phyloP scores from a whole-genome alignment of 2,113 vertebrate species.

The Copsychus sechellarum region DNA sequence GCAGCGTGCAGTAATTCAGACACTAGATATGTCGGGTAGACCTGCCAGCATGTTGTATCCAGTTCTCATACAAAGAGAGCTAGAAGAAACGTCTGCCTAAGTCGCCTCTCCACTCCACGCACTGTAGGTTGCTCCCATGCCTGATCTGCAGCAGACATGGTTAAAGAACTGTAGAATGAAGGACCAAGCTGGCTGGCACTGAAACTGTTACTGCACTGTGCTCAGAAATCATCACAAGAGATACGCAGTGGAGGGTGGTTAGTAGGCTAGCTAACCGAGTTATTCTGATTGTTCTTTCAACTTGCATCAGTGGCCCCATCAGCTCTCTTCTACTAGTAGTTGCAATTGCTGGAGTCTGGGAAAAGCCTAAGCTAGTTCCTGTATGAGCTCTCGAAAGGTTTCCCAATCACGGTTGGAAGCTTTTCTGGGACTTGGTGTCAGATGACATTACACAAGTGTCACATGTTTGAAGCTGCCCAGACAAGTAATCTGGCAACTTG shows the following conservation, averaged over 20 bases:
- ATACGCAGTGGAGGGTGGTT: accelerated
- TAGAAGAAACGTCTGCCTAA: background rate
- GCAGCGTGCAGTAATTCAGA: background rate
- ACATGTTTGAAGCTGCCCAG: constrained; percentile 30
- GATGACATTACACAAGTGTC: constrained; percentile 47
- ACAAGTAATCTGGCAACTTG: background rate
- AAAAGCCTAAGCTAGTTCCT: background rate
- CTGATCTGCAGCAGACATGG: accelerated
- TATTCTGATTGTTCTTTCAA: background rate
- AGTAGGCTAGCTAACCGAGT: background rate
- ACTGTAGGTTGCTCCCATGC: accelerated
- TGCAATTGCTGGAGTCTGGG: background rate
- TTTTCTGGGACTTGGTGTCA: constrained; percentile 56
- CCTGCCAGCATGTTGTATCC: background rate
- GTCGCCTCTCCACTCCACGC: background rate
- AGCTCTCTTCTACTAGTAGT: background rate
- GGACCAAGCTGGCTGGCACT: background rate
- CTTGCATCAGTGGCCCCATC: background rate
- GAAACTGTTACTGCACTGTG: background rate
- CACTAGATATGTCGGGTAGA: background rate
- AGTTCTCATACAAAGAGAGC: background rate
- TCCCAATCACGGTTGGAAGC: constrained; percentile 11
- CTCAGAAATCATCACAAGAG: background rate
- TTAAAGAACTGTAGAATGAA: background rate
- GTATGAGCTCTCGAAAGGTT: background rate